Conservation (phyloP, 1,140 invertebrate genomes). For the Parasteatoda tepidariorum region DNA sequence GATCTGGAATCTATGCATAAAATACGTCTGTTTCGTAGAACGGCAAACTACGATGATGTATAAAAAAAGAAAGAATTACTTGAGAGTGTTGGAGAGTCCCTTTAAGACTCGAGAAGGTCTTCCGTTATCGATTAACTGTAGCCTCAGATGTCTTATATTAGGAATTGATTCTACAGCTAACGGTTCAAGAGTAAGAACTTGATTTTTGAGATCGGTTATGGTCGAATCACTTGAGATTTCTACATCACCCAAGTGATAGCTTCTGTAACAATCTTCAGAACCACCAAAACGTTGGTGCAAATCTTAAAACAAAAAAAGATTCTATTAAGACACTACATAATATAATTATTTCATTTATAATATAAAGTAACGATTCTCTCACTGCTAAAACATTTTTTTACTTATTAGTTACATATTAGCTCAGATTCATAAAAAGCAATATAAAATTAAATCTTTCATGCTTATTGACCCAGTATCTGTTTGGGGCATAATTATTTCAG, state of each 20-base stretch:
- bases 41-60: too few relatives aligned
- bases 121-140: conserved; percentile 38
- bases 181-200: conserved; percentile 38
- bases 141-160: conserved; percentile 22
- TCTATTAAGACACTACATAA: background rate
- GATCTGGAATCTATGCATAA: background rate
- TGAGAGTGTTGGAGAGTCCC: conserved; percentile 47
- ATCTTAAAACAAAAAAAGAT: conserved; percentile 16
- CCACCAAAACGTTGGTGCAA: conserved; percentile 25
- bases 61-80: too few relatives aligned
- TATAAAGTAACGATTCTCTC: too few relatives aligned
- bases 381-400: too few relatives aligned
- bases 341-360: background rate
- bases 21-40: background rate
- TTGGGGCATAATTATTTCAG: too few relatives aligned
- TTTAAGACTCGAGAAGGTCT: conserved; percentile 27
- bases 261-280: background rate
- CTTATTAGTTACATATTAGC: too few relatives aligned
- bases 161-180: conserved; percentile 18
- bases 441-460: too few relatives aligned
- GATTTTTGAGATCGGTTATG: conserved; percentile 42
- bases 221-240: conserved; percentile 53
- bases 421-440: too few relatives aligned
- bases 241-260: conserved; percentile 45
- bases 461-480: too few relatives aligned